These are phyloP conservation scores for Pachydiplax longipennis DNA, from an alignment of 2,888 invertebrate species.

Conservation along the genomic window DNA sequence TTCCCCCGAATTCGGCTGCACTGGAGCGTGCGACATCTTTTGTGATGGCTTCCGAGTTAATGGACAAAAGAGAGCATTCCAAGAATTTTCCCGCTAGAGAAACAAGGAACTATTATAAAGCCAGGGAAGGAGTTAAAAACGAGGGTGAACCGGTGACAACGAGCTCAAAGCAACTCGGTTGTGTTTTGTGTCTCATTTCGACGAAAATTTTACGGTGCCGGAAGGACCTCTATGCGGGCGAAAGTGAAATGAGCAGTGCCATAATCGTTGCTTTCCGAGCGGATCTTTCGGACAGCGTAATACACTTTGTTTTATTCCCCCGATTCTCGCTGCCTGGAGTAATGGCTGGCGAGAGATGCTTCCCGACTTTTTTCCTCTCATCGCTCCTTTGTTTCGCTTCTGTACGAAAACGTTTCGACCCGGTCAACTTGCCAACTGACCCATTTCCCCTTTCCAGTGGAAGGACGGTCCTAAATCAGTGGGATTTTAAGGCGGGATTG, in stretches of 20 bases:
- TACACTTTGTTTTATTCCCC: not conserved
- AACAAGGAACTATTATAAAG: not conserved
- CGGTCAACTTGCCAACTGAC: conserved; percentile 35
- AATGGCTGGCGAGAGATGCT: not conserved
- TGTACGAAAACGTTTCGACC: not conserved
- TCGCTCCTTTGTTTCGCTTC: not conserved
- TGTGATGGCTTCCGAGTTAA: too few relatives aligned
- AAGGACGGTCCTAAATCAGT: not conserved
- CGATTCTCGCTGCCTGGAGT: not conserved
- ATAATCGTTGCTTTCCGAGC: not conserved
- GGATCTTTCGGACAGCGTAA: not conserved
- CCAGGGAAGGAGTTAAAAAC: not conserved
- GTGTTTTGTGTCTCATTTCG: not conserved
- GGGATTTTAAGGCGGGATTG: not conserved
- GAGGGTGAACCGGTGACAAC: not conserved
- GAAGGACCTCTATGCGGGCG: not conserved
- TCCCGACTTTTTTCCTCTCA: not conserved
- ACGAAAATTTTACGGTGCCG: not conserved
- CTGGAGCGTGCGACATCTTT: too few relatives aligned
- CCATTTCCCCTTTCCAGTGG: not conserved
- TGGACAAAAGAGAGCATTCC: too few relatives aligned
- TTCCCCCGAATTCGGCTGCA: too few relatives aligned
- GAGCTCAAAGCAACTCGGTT: not conserved
- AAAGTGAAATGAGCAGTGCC: not conserved
- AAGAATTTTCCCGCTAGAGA: not conserved